Conservation (phyloP, 2,797 vertebrate genomes). For the Scyliorhinus canicula region DNA sequence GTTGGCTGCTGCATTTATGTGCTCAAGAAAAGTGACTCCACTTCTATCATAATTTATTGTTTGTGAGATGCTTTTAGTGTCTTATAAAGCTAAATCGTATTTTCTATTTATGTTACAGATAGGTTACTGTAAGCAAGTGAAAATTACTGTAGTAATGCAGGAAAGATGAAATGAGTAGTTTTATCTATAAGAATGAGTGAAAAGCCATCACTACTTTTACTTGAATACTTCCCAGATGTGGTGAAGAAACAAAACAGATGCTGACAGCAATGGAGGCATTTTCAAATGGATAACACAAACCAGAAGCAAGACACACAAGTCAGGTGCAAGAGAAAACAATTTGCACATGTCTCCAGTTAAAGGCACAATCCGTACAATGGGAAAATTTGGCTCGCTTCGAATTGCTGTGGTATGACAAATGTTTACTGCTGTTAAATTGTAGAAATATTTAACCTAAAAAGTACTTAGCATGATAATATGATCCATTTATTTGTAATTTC, state of each 20-base stretch:
- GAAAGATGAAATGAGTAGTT: neutral
- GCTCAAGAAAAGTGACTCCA: neutral
- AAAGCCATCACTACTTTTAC: neutral
- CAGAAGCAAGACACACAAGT: neutral
- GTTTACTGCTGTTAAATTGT: neutral
- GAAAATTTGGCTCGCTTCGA: neutral
- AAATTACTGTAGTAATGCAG: neutral
- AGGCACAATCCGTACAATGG: neutral
- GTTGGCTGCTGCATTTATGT: neutral
- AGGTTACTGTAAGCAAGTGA: neutral
- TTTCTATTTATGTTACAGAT: neutral
- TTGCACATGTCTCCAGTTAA: neutral
- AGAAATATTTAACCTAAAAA: neutral
- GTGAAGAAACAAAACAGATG: neutral
- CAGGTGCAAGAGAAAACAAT: neutral
- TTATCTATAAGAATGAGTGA: neutral
- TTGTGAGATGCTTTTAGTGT: neutral
- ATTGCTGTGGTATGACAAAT: neutral
- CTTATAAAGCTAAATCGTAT: neutral
- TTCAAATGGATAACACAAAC: neutral
- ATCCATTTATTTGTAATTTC: neutral
- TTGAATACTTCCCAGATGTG: neutral
- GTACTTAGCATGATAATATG: no score
- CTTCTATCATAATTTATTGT: neutral
- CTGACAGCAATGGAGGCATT: neutral